Percentiles rank a stretch among this genome's conserved stretches.
Evolutionary conservation across 2,888 invertebrate species (phyloP).

Genomic region (Drosophila rellima): DNA sequence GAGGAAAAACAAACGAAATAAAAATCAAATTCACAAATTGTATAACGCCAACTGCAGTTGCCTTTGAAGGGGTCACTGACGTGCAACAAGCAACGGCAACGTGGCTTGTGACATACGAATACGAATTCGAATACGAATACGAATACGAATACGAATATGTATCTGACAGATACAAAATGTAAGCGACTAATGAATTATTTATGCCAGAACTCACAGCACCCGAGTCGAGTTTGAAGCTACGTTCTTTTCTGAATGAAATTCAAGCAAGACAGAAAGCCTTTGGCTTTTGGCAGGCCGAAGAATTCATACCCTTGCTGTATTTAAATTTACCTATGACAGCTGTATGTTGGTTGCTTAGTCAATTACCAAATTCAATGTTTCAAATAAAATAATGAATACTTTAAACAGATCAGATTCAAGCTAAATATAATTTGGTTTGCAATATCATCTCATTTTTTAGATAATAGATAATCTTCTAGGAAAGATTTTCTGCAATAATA

Average conservation of each 20-base stretch:
- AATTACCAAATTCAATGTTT: too few relatives aligned
- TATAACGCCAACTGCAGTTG: conserved; percentile 52
- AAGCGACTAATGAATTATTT: conserved; percentile 68
- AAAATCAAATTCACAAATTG: conserved; percentile 60
- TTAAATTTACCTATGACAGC: too few relatives aligned
- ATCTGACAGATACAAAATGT: conserved; percentile 63
- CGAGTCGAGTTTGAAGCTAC: conserved; percentile 15
- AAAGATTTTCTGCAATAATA: too few relatives aligned
- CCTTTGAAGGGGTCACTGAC: conserved; percentile 60
- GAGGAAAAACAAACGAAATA: conserved; percentile 31
- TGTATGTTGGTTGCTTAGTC: too few relatives aligned
- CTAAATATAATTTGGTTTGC: too few relatives aligned
- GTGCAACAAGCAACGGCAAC: conserved; percentile 37
- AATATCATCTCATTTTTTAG: too few relatives aligned
- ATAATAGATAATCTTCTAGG: too few relatives aligned
- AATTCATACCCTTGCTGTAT: not conserved
- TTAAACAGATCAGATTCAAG: too few relatives aligned
- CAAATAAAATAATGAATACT: too few relatives aligned
- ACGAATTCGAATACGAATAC: not conserved
- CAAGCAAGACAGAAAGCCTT: conserved; percentile 15
- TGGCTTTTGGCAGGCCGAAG: not conserved
- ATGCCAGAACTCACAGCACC: conserved; percentile 45
- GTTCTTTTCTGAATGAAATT: conserved; percentile 58
- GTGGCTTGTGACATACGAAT: conserved; percentile 16
- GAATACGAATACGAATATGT: conserved; percentile 3